phyloP scores from a whole-genome alignment of 2,888 invertebrate species.

The Muscina levida region DNA sequence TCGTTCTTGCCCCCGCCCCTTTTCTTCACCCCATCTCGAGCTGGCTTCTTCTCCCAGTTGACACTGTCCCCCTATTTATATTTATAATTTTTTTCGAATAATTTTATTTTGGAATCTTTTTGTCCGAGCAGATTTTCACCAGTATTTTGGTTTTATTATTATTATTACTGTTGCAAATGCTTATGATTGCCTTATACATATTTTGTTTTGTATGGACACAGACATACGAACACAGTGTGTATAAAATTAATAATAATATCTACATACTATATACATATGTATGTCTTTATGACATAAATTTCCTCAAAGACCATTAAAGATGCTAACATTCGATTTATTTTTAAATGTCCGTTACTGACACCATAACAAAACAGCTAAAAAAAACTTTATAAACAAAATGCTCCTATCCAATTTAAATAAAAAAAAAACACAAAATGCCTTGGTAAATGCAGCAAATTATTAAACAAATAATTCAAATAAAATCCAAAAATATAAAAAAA shows the following conservation, averaged over 20 bases:
- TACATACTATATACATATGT: background rate
- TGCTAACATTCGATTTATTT: conserved; percentile 69
- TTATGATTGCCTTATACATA: conserved; percentile 2
- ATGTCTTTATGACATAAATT: background rate
- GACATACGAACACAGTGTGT: background rate
- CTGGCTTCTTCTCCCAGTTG: conserved; percentile 7
- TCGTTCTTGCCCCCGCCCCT: conserved; percentile 24
- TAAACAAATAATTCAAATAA: no score
- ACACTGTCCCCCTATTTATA: conserved; percentile 53
- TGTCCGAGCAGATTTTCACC: background rate
- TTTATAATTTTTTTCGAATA: conserved; percentile 50
- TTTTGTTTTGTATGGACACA: background rate
- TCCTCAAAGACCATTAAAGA: conserved; percentile 28
- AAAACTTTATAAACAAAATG: no score
- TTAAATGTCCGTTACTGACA: conserved; percentile 76
- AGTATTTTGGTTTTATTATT: conserved; percentile 7
- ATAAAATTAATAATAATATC: background rate
- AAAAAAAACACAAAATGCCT: background rate
- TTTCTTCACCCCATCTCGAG: background rate
- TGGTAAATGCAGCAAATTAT: no score
- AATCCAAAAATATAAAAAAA: no score
- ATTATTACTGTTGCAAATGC: conserved; percentile 57
- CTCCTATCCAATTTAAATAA: no score
- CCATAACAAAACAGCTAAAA: conserved; percentile 69
- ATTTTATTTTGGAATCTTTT: conserved; percentile 64